Evolutionary conservation across 2,797 vertebrate genomes (phyloP), one percentile per base, ranked within the genome.

Genomic region (Centropyge bicolor): DNA sequence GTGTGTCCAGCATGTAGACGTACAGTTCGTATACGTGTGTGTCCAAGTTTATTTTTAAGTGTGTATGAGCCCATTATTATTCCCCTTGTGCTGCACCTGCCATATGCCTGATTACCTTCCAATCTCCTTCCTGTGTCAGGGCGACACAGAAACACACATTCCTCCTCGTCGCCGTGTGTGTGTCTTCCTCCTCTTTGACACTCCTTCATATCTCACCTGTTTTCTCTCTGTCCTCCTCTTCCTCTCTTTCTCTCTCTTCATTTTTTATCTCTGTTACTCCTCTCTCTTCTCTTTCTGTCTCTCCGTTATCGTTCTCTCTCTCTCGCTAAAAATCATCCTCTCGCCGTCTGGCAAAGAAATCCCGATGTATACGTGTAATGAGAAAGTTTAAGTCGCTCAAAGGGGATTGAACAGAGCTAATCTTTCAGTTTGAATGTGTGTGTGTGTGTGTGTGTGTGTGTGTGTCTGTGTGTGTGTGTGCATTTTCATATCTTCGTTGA

Each of bases 31-130:
- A 49, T 45, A 43, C 48, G 56, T 68, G 49, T 31, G 63, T 35
- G 54, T 41, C 40, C 22, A 52, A 43, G 51, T 87, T 74, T 71
- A 69, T 80, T 62, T 71, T 54, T 9, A 48, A 71, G 74, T 70
- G 61, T 76, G 61, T 81, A 62, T 31, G 67, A 78, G 69, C 43
- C 56, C 61, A 82, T 87, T 90, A 76, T 76, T 73, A 82, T 86
- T 89, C 70, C 49, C 61, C 75, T 70, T 69, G 57, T 68, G 74
- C 55, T 67, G 61, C 83, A 82, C 52, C 78, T 84, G 85, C 78
- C 80, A 70, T 70, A 80, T 70, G 83, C 63, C 76, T 85, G 77
- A 86, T 86, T 88, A 88, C 74, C 70, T 76, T 77, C 67, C 80
- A 55, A 66, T 82, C 78, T 82, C 67, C 76, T 83, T 64, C 60